A percentile compares a stretch with the other conserved stretches of the same genome.
phyloP scores from a whole-genome alignment of 2,113 vertebrate genomes.

The Hemicordylus capensis region DNA sequence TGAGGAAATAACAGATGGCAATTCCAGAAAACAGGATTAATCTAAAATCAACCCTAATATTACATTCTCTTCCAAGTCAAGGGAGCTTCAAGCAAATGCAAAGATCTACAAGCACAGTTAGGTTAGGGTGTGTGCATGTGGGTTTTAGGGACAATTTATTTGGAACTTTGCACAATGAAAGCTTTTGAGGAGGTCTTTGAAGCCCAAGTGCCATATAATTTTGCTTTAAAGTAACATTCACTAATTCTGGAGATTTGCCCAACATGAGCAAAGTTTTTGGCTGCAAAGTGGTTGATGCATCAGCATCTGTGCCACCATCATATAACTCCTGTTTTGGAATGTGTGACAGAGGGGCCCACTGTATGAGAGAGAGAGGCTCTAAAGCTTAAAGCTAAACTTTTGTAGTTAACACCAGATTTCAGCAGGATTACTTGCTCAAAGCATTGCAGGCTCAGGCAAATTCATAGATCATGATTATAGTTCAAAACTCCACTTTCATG shows the following conservation, averaged over 20 bases:
- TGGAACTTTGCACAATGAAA: background rate
- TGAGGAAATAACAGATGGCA: background rate
- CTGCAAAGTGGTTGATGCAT: background rate
- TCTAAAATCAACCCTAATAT: background rate
- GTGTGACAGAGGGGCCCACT: background rate
- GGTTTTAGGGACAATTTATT: background rate
- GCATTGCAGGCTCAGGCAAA: background rate
- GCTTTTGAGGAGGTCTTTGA: background rate
- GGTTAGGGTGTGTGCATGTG: background rate
- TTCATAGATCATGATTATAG: background rate
- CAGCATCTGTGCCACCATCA: background rate
- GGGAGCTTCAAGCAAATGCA: background rate
- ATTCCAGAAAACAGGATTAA: background rate
- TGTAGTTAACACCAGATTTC: background rate
- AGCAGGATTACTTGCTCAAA: background rate
- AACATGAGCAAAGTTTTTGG: no score
- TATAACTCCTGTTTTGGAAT: background rate
- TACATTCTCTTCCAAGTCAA: no score
- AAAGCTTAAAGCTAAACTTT: background rate
- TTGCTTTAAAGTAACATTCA: background rate
- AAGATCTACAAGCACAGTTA: background rate
- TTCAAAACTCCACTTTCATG: background rate
- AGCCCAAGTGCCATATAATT: background rate
- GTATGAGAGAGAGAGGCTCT: background rate
- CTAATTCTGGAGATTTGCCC: background rate